Evolutionary conservation across 2,113 vertebrate species (phyloP), one percentile per base, ranked within the genome.

Genomic region (Lonchura striata): DNA sequence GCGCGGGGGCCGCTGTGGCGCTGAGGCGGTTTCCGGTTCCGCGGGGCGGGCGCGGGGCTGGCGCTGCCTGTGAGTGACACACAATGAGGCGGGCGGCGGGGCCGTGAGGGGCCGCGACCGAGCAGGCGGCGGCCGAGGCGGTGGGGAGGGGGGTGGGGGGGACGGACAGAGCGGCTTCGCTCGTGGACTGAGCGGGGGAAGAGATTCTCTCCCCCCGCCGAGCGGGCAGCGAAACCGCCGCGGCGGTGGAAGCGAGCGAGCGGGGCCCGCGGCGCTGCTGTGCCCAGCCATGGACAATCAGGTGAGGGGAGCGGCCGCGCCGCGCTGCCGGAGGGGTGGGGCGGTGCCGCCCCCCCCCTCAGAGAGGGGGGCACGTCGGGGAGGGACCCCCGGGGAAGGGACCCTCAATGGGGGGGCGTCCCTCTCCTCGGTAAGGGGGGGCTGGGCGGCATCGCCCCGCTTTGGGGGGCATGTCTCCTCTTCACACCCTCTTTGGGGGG

Each of bases 1-100:
- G 74, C 46, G 87, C 33, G 88, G 69, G 37, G 83, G 88, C 53
- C 64, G 30, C 52, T 92, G 81, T 54, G 81, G 27, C 33, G 81
- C 47, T 78, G 72, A 49, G 94, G 82, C 95, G 92, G 90, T 95
- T 97, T 95, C 97, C 84, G 95, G 94, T 96, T 97, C 97, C 96
- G 96, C 90, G 95, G 97, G 96, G 95, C 95, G 95, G 95, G 96
- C 95, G 95, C 88, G 94, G 92, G 93, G 74, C 81, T 64, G 86
- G 90, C 86, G 52, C 50, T 87, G 94, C 93, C 92, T 96, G 97
- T 89, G 96, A 92, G 93, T 91, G 96, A 97, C 96, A 93, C 95
- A 97, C 98, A 97, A 97, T 97, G 97, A 96, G 93, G 94, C 93
- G 90, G 90, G 82, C 95, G 94, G 94, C 88, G 82, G 96, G 95